Evolutionary conservation across 2,888 invertebrate species (phyloP).

Genomic region (Eubasilissa splendida): DNA sequence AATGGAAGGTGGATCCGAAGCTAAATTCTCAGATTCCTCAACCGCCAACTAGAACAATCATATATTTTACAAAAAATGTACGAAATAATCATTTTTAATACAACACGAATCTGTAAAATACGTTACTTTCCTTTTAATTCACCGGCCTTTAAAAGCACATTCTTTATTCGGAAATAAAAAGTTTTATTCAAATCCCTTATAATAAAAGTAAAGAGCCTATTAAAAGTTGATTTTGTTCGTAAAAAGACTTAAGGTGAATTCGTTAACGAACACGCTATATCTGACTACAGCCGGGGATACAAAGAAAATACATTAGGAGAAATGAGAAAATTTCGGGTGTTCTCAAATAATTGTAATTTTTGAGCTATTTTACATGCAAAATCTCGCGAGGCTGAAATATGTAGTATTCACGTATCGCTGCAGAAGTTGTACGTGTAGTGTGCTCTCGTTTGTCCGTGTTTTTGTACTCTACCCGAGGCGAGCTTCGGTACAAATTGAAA

Average conservation of each 20-base stretch:
- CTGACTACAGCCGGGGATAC: not conserved
- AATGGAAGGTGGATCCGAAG: conserved; percentile 34
- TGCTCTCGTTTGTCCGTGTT: conserved; percentile 29
- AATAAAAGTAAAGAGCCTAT: conserved; percentile 38
- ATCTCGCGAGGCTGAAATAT: not conserved
- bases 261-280: conserved; percentile 33
- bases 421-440: conserved; percentile 8
- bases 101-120: not conserved
- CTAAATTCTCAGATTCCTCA: conserved; percentile 7
- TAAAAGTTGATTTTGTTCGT: conserved; percentile 34
- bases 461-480: conserved; percentile 26
- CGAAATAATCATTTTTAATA: no score
- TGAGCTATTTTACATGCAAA: no score
- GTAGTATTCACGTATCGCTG: conserved; percentile 29
- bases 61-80: not conserved
- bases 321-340: conserved; percentile 41
- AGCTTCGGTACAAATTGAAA: conserved; percentile 48
- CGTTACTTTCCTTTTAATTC: not conserved
- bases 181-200: conserved; percentile 30
- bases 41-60: not conserved
- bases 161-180: conserved; percentile 30
- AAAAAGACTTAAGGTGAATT: conserved; percentile 42
- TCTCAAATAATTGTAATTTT: conserved; percentile 19
- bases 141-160: conserved; percentile 3
- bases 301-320: conserved; percentile 39